Percentiles rank a stretch among this genome's conserved stretches.
Conservation (phyloP, 2,888 invertebrate species). For the Mylabris sibirica region DNA sequence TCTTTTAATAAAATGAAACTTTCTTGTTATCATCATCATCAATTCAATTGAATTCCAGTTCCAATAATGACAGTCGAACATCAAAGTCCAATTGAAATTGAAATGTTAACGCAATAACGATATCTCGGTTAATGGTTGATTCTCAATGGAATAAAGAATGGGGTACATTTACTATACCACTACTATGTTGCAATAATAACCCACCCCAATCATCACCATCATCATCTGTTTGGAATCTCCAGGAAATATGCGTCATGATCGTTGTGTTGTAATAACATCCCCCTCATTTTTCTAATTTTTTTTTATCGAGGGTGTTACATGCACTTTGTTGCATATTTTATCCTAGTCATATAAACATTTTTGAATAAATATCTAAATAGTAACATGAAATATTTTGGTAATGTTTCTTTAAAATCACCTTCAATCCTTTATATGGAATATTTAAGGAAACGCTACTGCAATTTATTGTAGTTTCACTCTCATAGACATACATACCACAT, state of each 20-base stretch:
- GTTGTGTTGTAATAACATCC: neutral
- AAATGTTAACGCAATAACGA: conserved; percentile 26
- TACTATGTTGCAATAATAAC: neutral
- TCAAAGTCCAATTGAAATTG: conserved; percentile 16
- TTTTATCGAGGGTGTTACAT: neutral
- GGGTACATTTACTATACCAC: neutral
- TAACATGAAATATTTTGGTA: conserved; percentile 12
- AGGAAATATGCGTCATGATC: conserved; percentile 48
- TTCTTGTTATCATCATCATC: neutral
- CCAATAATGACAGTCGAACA: neutral
- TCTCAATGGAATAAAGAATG: conserved; percentile 1
- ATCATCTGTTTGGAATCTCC: conserved; percentile 24
- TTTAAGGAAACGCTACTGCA: neutral
- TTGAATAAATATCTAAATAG: conserved; percentile 3
- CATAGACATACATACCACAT: no score
- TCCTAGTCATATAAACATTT: neutral
- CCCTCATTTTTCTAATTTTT: neutral
- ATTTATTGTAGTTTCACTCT: neutral
- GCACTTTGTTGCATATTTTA: conserved; percentile 11
- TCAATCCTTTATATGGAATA: conserved; percentile 13
- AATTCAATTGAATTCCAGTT: conserved; percentile 7
- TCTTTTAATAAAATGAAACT: neutral
- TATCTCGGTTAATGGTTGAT: conserved; percentile 14
- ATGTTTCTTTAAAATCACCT: conserved; percentile 17
- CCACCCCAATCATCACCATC: conserved; percentile 17